Conservation (phyloP, 1,140 invertebrate species). For the Forficula auricularia region DNA sequence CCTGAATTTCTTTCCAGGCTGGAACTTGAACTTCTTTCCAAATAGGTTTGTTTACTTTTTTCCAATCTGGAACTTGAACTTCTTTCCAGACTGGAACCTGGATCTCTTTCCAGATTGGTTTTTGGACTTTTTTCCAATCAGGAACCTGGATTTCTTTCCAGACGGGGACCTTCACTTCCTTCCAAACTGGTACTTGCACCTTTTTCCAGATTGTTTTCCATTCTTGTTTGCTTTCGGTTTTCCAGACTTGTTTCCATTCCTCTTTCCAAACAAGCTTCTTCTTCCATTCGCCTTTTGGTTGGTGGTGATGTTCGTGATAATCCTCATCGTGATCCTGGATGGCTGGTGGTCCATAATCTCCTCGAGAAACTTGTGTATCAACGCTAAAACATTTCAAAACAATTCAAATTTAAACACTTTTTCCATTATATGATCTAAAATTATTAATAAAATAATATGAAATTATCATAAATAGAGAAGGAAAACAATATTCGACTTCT, state of each 20-base stretch:
- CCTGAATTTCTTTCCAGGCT: conserved; percentile 38
- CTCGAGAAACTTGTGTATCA: not conserved
- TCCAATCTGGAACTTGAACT: conserved; percentile 38
- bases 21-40: conserved; percentile 46
- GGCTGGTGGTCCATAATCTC: conserved; percentile 19
- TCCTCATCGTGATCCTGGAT: conserved; percentile 7
- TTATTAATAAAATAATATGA: no score
- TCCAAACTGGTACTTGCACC: conserved; percentile 41
- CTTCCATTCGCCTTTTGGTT: conserved; percentile 42
- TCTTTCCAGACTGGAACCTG: conserved; percentile 30
- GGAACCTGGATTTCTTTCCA: conserved; percentile 37
- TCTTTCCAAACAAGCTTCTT: conserved; percentile 27
- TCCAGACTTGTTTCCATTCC: conserved; percentile 30
- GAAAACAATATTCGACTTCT: no score
- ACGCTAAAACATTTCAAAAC: no score
- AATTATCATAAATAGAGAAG: no score
- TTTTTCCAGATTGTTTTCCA: conserved; percentile 36
- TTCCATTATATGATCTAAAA: no score
- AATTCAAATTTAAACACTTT: no score
- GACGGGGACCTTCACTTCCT: conserved; percentile 39
- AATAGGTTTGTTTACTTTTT: conserved; percentile 40
- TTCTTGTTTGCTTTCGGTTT: conserved; percentile 25
- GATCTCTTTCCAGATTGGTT: conserved; percentile 31
- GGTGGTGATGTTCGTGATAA: conserved; percentile 19
- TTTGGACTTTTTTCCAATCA: conserved; percentile 40